These are phyloP conservation scores for Trinectes maculatus DNA, from an alignment of 2,113 vertebrate species.

Conservation along the genomic window DNA sequence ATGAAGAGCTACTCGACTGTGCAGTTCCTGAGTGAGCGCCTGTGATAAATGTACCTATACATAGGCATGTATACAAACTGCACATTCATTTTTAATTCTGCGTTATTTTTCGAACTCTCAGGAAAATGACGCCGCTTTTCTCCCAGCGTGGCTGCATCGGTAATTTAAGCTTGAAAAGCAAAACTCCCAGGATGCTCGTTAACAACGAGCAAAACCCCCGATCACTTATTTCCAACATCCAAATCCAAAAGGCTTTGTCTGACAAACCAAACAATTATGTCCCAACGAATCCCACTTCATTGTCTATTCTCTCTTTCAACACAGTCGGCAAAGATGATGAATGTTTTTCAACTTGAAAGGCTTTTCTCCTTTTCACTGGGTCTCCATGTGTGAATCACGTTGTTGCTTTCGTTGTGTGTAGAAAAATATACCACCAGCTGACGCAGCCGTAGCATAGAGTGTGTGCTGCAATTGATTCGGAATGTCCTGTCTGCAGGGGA, in stretches of 20 bases:
- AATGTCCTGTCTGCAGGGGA: slow-evolving; percentile 44
- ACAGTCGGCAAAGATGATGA: slow-evolving; percentile 29
- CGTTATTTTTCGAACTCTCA: slow-evolving; percentile 1
- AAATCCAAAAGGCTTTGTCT: slow-evolving; percentile 9
- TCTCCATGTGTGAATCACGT: slow-evolving; percentile 23
- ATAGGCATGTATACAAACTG: no score
- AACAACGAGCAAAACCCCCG: background rate
- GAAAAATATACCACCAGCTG: slow-evolving; percentile 20
- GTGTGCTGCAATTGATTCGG: slow-evolving; percentile 37
- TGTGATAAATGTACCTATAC: slow-evolving; percentile 44
- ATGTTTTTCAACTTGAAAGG: slow-evolving; percentile 32
- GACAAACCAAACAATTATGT: slow-evolving; percentile 19
- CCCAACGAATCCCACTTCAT: slow-evolving; percentile 18
- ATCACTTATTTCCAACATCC: slow-evolving; percentile 20
- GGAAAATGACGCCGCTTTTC: background rate
- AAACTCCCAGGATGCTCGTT: slow-evolving; percentile 4
- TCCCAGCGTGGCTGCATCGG: background rate
- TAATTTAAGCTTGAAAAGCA: slow-evolving; percentile 24
- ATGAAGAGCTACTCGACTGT: slow-evolving; percentile 32
- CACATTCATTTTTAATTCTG: no score
- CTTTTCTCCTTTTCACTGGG: slow-evolving; percentile 5
- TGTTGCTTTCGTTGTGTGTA: slow-evolving; percentile 24
- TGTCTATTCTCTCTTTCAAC: slow-evolving; percentile 2
- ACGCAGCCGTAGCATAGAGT: slow-evolving; percentile 17
- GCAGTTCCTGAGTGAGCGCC: slow-evolving; percentile 27